A percentile compares a stretch with the other conserved stretches of the same genome.
These are phyloP conservation scores for Echinops telfairi DNA, from an alignment of 2,113 vertebrate genomes.

Conservation along the genomic window DNA sequence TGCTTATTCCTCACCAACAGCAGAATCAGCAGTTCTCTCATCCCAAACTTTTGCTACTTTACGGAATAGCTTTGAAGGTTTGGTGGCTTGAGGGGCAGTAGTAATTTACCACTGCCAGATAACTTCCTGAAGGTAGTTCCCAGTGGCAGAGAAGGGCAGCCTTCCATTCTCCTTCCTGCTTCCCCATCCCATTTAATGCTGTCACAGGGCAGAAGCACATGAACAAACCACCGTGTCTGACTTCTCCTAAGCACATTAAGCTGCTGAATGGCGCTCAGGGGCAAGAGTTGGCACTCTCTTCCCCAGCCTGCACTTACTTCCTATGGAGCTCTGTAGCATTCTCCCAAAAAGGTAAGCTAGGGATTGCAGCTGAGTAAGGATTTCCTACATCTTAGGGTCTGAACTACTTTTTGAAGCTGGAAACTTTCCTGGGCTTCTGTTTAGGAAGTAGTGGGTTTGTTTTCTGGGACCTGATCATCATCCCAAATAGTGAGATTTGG, in stretches of 20 bases:
- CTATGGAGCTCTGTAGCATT: conserved; percentile 10
- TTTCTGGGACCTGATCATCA: conserved; percentile 7
- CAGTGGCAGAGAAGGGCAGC: conserved; percentile 46
- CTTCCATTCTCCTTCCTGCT: conserved; percentile 22
- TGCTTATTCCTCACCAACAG: conserved; percentile 44
- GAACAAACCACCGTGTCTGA: conserved; percentile 65
- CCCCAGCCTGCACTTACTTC: conserved; percentile 64
- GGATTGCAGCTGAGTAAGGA: conserved; percentile 46
- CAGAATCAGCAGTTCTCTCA: conserved; percentile 49
- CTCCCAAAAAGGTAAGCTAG: conserved; percentile 45
- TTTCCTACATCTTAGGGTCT: conserved; percentile 56
- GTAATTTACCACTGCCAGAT: conserved; percentile 55
- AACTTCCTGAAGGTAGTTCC: conserved; percentile 56
- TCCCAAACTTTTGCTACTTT: conserved; percentile 34
- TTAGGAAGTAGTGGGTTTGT: conserved; percentile 25
- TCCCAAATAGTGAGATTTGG: conserved; percentile 47
- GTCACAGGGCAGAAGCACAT: conserved; percentile 61
- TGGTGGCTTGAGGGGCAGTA: conserved; percentile 41
- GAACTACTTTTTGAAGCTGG: conserved; percentile 49
- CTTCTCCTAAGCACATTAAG: conserved; percentile 77
- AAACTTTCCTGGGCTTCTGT: conserved; percentile 33
- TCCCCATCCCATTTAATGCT: conserved; percentile 52
- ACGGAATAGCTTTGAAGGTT: conserved; percentile 63
- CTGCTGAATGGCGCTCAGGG: conserved; percentile 58
- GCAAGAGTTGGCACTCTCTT: conserved; percentile 42